Evolutionary conservation across 2,113 vertebrate genomes (phyloP).

Genomic region (Pungitius pungitius): DNA sequence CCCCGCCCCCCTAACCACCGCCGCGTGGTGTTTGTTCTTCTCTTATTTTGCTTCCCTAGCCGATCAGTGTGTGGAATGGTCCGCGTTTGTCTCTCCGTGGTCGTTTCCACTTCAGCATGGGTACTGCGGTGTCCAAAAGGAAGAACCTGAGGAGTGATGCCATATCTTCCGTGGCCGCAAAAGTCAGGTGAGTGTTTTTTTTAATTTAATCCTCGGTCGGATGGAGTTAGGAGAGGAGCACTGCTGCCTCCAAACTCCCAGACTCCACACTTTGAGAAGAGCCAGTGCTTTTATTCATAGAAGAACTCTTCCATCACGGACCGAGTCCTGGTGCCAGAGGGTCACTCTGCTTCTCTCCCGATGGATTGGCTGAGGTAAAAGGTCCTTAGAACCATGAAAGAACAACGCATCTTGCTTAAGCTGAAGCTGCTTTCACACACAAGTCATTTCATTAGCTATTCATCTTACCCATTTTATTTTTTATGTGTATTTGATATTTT

Average conservation of each 20-base stretch:
- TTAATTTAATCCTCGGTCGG: too few species aligned
- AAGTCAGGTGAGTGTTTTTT: slow-evolving; percentile 89
- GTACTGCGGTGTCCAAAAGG: slow-evolving; percentile 93
- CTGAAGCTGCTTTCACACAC: not conserved
- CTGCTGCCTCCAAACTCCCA: not conserved
- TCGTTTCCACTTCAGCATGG: slow-evolving; percentile 86
- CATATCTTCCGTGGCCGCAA: slow-evolving; percentile 92
- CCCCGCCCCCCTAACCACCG: not conserved
- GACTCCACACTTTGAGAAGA: not conserved
- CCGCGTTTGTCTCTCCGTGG: slow-evolving; percentile 47
- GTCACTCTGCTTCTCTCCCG: not conserved
- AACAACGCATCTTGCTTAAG: not conserved
- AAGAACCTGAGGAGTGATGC: slow-evolving; percentile 91
- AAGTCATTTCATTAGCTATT: not conserved
- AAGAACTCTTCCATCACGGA: not conserved
- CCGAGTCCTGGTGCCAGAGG: not conserved
- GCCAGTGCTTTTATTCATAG: not conserved
- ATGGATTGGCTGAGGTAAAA: not conserved
- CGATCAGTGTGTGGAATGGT: slow-evolving; percentile 72
- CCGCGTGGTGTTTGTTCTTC: not conserved
- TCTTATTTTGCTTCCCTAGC: not conserved
- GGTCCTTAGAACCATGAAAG: not conserved
- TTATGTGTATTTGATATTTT: not conserved
- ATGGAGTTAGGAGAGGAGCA: not conserved
- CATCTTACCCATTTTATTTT: not conserved